A percentile compares a stretch with the other conserved stretches of the same genome.
These are phyloP conservation scores for Sebastes hubbsi DNA, from an alignment of 2,797 vertebrate genomes.

Conservation along the genomic window DNA sequence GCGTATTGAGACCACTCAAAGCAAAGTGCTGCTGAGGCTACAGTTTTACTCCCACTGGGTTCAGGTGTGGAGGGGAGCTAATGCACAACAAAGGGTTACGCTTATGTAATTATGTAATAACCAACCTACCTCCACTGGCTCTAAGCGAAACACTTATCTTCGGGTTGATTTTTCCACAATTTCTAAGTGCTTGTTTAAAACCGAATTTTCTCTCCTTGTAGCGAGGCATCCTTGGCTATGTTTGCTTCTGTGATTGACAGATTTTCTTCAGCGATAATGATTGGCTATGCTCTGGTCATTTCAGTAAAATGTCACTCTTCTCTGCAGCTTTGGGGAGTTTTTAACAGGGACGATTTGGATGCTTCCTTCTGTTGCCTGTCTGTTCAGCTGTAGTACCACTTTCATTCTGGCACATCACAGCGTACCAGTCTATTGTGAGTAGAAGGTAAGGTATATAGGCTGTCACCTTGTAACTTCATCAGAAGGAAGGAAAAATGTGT, in stretches of 20 bases:
- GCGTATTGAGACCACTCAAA: slow-evolving; percentile 67
- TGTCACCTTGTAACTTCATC: not conserved
- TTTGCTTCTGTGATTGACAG: slow-evolving; percentile 18
- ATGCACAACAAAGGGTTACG: slow-evolving; percentile 62
- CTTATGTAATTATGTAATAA: slow-evolving; percentile 68
- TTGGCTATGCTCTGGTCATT: slow-evolving; percentile 20
- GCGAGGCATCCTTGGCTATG: not conserved
- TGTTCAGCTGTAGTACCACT: slow-evolving; percentile 10
- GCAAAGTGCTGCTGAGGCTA: slow-evolving; percentile 70
- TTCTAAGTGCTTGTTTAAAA: slow-evolving; percentile 27
- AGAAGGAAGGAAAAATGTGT: not conserved
- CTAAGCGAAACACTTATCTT: slow-evolving; percentile 39
- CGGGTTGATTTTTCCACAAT: slow-evolving; percentile 28
- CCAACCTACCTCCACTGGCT: slow-evolving; percentile 44
- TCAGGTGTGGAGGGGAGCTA: slow-evolving; percentile 66
- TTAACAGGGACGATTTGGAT: not conserved
- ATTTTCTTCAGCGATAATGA: slow-evolving; percentile 7
- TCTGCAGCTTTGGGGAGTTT: not conserved
- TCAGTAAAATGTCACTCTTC: slow-evolving; percentile 27
- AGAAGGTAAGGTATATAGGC: not conserved
- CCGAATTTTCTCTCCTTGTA: not conserved
- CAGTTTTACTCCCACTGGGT: slow-evolving; percentile 74
- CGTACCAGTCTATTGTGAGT: not conserved
- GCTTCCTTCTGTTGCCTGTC: slow-evolving; percentile 36
- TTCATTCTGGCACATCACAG: not conserved